phyloP scores from a whole-genome alignment of 2,888 invertebrate species.

The Macrosoma leucophasiata region DNA sequence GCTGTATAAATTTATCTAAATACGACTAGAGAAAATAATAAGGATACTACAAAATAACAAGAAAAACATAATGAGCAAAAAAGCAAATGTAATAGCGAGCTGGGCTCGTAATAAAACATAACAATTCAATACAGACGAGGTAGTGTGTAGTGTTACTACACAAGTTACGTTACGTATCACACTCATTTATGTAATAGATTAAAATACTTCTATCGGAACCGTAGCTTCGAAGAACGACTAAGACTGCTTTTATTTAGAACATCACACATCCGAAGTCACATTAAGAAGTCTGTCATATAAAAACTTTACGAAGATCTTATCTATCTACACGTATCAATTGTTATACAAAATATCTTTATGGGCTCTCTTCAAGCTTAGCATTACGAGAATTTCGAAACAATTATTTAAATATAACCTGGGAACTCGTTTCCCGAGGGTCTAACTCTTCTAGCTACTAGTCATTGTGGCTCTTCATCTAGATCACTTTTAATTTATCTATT shows the following conservation, averaged over 20 bases:
- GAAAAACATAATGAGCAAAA: constrained; percentile 53
- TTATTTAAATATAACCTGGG: constrained; percentile 27
- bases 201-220: constrained; percentile 33
- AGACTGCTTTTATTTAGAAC: constrained; percentile 59
- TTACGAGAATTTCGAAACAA: constrained; percentile 47
- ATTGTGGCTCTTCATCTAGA: constrained; percentile 51
- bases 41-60: constrained; percentile 47
- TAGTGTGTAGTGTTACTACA: constrained; percentile 73
- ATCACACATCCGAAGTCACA: constrained; percentile 73
- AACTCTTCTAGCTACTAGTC: constrained; percentile 53
- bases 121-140: constrained; percentile 57
- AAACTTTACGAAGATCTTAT: constrained; percentile 56
- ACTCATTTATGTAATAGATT: constrained; percentile 38
- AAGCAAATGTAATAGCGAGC: constrained; percentile 58
- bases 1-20: constrained; percentile 43
- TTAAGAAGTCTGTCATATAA: constrained; percentile 68
- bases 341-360: constrained; percentile 71
- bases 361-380: constrained; percentile 58
- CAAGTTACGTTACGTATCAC: constrained; percentile 50
- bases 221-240: constrained; percentile 36
- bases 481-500: constrained; percentile 48
- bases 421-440: constrained; percentile 41
- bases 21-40: constrained; percentile 52
- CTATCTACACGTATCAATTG: constrained; percentile 60
- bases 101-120: constrained; percentile 55